Evolutionary conservation across 1,140 invertebrate genomes (phyloP).

Genomic region (Drosophila suzukii): DNA sequence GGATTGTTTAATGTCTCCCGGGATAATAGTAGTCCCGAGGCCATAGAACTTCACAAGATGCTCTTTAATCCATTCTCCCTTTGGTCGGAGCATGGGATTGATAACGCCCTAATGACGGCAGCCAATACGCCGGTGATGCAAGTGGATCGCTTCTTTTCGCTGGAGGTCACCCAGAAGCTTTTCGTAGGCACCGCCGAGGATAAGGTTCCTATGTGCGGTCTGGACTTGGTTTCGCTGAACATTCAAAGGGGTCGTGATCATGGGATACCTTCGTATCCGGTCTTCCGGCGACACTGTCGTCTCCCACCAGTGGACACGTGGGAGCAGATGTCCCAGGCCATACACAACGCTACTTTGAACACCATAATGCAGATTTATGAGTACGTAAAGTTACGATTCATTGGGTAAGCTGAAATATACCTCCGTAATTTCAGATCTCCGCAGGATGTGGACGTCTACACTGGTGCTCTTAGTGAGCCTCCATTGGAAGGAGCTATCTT

Average conservation of each 20-base stretch:
- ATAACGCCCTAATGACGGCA: conserved; percentile 87
- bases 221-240: conserved; percentile 94
- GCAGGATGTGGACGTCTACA: conserved; percentile 95
- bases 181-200: conserved; percentile 87
- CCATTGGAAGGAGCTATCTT: conserved; percentile 89
- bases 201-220: conserved; percentile 86
- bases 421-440: conserved; percentile 85
- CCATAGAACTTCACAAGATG: conserved; percentile 91
- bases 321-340: conserved; percentile 88
- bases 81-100: conserved; percentile 87
- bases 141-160: conserved; percentile 88
- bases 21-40: conserved; percentile 87
- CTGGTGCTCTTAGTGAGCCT: conserved; percentile 92
- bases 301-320: conserved; percentile 89
- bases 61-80: conserved; percentile 93
- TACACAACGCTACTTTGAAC: conserved; percentile 87
- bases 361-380: conserved; percentile 88
- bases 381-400: conserved; percentile 74
- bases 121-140: conserved; percentile 88
- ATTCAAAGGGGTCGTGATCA: conserved; percentile 95
- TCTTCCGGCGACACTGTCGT: conserved; percentile 91
- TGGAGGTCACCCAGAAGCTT: conserved; percentile 87
- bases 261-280: conserved; percentile 92
- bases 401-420: neutral
- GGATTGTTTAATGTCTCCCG: conserved; percentile 89